Evolutionary conservation across 1,140 invertebrate genomes (phyloP).

Genomic region (Mercenaria mercenaria): DNA sequence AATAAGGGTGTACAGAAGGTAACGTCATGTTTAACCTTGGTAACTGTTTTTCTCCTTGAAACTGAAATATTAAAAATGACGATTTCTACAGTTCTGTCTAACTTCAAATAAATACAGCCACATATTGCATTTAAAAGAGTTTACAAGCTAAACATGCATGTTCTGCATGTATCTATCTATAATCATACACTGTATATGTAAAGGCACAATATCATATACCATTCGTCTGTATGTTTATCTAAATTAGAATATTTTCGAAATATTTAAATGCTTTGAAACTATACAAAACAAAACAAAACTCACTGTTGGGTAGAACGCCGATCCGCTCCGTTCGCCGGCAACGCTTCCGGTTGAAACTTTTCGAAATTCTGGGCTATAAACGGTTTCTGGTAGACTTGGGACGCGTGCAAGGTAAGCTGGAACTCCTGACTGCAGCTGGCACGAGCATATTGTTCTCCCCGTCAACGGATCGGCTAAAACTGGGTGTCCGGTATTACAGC

Average conservation of each 20-base stretch:
- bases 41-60: neutral
- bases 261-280: too few species aligned
- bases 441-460: conserved; percentile 47
- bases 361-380: neutral
- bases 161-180: too few species aligned
- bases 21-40: neutral
- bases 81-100: too few species aligned
- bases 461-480: conserved; percentile 47
- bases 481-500: conserved; percentile 43
- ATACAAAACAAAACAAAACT: too few species aligned
- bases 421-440: conserved; percentile 48
- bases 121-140: too few species aligned
- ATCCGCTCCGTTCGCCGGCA: neutral
- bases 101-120: too few species aligned
- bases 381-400: conserved; percentile 45
- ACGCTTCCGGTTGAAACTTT: neutral
- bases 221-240: too few species aligned
- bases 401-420: conserved; percentile 41
- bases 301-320: neutral
- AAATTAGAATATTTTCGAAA: too few species aligned
- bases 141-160: too few species aligned
- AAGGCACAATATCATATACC: too few species aligned
- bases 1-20: conserved; percentile 1
- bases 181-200: too few species aligned
- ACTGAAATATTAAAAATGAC: neutral